Conservation (phyloP, 2,797 vertebrate species). For the Macropus fuliginosus region DNA sequence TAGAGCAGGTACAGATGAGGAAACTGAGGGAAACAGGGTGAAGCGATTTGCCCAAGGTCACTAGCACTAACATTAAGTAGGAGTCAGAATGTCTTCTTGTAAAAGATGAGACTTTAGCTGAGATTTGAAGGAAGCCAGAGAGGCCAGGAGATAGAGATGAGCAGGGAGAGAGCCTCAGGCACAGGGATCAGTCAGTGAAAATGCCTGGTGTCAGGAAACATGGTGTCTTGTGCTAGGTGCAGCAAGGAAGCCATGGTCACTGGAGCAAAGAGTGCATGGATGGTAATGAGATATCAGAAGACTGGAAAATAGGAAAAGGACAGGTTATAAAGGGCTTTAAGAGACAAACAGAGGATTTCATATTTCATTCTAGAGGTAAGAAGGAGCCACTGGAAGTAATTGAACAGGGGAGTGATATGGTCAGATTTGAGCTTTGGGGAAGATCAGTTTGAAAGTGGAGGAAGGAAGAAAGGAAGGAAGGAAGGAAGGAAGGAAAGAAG, state of each 20-base stretch:
- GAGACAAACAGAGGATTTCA: background rate
- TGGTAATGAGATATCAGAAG: background rate
- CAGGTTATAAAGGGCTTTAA: background rate
- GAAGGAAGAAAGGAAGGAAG: background rate
- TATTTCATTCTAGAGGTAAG: background rate
- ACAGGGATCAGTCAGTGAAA: background rate
- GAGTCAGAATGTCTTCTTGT: background rate
- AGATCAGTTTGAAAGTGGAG: background rate
- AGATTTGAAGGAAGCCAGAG: background rate
- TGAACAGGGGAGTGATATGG: background rate
- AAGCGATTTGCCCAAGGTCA: background rate
- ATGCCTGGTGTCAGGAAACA: background rate
- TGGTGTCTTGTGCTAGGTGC: background rate
- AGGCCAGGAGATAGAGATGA: background rate
- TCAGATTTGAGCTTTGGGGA: background rate
- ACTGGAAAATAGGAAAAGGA: background rate
- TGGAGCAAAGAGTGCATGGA: background rate
- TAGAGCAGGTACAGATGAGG: background rate
- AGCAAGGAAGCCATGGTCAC: background rate
- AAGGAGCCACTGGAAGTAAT: background rate
- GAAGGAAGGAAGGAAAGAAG: no score
- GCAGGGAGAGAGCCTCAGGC: background rate
- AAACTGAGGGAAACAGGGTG: background rate
- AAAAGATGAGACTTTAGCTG: background rate
- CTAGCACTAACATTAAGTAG: background rate